A percentile compares a stretch with the other conserved stretches of the same genome.
These are phyloP conservation scores for Isoperla grammatica DNA, from an alignment of 2,888 invertebrate species.

Conservation along the genomic window DNA sequence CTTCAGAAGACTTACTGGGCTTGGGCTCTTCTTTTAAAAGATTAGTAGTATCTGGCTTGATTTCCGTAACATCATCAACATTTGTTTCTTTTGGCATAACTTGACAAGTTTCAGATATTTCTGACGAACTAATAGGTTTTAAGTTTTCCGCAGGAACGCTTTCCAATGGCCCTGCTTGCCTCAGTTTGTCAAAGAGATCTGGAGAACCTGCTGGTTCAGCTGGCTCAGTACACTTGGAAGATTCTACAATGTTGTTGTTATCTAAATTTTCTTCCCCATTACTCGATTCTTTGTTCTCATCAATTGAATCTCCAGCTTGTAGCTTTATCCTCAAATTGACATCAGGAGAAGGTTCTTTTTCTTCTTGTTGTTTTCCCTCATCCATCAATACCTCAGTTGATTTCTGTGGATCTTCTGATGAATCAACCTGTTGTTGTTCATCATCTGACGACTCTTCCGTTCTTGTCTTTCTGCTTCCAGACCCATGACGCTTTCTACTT, in stretches of 20 bases:
- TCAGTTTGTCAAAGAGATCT: no score
- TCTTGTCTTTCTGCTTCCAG: constrained; percentile 7
- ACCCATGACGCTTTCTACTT: background rate
- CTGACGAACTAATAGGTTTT: no score
- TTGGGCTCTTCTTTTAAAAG: no score
- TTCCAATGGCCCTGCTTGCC: no score
- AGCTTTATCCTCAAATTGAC: background rate
- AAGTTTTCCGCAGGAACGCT: no score
- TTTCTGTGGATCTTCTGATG: background rate
- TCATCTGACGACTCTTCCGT: constrained; percentile 13
- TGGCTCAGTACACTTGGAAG: no score
- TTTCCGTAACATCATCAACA: no score
- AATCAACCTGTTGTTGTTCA: background rate
- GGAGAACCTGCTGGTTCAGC: no score
- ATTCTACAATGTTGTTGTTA: no score
- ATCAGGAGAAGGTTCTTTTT: background rate
- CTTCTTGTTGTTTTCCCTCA: background rate
- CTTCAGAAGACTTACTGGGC: background rate
- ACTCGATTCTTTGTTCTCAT: background rate
- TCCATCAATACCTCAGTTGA: background rate
- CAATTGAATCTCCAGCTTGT: background rate
- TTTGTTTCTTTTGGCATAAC: no score
- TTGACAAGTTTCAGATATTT: no score
- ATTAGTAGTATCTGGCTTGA: no score
- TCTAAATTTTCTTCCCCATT: background rate